Conservation (phyloP, 2,888 invertebrate genomes). For the Strigamia transsilvanica region DNA sequence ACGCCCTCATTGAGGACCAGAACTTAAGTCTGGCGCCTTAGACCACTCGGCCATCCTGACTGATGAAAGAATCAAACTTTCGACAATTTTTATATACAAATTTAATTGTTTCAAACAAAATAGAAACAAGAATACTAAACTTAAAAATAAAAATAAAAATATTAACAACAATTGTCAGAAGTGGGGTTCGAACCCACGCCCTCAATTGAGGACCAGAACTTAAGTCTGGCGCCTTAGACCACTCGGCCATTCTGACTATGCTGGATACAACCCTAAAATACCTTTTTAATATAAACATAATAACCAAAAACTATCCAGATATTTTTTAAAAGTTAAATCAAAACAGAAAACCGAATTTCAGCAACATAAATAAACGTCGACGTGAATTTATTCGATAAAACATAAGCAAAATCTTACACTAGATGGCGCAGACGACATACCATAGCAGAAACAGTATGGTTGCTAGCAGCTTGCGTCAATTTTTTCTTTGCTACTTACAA, state of each 20-base stretch:
- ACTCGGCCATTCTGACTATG: constrained; percentile 37
- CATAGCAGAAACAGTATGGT: background rate
- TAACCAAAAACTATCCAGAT: too few species aligned
- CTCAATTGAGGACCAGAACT: constrained; percentile 43
- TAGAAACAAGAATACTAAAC: too few species aligned
- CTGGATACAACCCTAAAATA: background rate
- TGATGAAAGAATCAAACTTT: too few species aligned
- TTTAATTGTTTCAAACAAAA: too few species aligned
- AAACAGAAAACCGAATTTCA: too few species aligned
- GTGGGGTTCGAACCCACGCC: constrained; percentile 50
- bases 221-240: constrained; percentile 31
- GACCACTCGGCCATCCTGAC: too few species aligned
- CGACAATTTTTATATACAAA: too few species aligned
- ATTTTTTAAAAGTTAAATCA: too few species aligned
- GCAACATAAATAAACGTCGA: too few species aligned
- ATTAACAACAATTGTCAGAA: constrained; percentile 13
- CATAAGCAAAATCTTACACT: background rate
- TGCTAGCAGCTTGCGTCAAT: background rate
- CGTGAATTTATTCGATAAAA: background rate
- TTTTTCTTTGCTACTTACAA: background rate
- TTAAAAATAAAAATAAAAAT: too few species aligned
- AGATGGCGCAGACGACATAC: background rate
- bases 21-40: constrained; percentile 8
- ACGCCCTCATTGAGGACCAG: background rate
- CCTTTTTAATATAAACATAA: too few species aligned